A percentile compares a stretch with the other conserved stretches of the same genome.
These are phyloP conservation scores for Podargus strigoides DNA, from an alignment of 2,797 vertebrate genomes.

Conservation along the genomic window DNA sequence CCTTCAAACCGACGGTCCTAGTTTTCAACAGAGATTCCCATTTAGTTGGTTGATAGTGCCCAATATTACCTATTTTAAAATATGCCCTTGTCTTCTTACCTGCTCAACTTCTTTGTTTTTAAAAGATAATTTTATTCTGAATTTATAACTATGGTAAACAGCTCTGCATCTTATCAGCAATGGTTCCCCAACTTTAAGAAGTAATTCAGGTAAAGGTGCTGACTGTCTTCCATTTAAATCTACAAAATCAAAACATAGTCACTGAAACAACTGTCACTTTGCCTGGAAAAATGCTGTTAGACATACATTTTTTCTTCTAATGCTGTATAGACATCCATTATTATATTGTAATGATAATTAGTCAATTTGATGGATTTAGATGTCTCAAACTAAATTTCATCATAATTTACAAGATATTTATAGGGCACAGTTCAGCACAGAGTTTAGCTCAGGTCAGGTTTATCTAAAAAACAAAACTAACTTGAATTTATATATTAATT, in stretches of 20 bases:
- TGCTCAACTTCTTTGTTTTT: constrained; percentile 54
- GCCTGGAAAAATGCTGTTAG: background rate
- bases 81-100: constrained; percentile 40
- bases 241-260: constrained; percentile 55
- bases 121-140: constrained; percentile 52
- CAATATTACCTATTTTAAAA: background rate
- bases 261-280: background rate
- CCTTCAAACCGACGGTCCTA: constrained; percentile 57
- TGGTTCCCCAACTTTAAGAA: constrained; percentile 73
- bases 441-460: background rate
- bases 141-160: constrained; percentile 42
- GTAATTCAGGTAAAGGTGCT: constrained; percentile 52
- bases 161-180: constrained; percentile 77
- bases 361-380: background rate
- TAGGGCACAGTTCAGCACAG: background rate
- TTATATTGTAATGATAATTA: background rate
- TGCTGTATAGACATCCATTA: background rate
- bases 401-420: background rate
- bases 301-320: background rate
- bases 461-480: background rate
- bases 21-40: constrained; percentile 49
- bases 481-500: background rate
- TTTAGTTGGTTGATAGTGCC: background rate
- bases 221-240: constrained; percentile 65
- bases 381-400: background rate